Base-by-base conservation (phyloP, 2,797 vertebrate species). In the Tiaroga cobitis region DNA sequence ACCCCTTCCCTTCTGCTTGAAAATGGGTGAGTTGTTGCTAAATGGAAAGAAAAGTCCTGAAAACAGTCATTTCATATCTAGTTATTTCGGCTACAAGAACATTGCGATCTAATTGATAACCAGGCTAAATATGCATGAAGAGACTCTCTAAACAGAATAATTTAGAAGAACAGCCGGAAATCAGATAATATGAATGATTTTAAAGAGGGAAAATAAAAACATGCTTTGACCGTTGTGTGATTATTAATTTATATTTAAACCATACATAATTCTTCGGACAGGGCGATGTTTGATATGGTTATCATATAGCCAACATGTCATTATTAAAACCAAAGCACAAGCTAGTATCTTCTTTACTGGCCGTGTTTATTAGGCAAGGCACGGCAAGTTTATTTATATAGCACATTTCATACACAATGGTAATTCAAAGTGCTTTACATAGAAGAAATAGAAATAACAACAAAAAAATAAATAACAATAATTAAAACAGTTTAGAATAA, bases 71-170 rank as follows among this genome's bases (percentile, higher is more conserved):
- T 80, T 86, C 73, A 63, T 61, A 76, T 82, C 61, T 70, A 80
- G 77, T 88, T 73, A 80, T 80, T 69, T 54, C 49, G 41, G 29
- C 6, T 73, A 49, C 16, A n/a, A 18, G 41, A 67, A 82, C 67
- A 65, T 54, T 37, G 26, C 15, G 8, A n/a, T 68, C 72, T 65
- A 24, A 87, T 87, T 86, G 78, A 86, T 79, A 79, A 87, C 26
- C 67, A 74, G 78, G 73, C 67, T 83, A 90, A 87, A 91, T 90
- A 89, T 86, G 84, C 85, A 80, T 89, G 32, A 32, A 75, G 79
- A 85, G 89, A 51, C 80, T 88, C 65, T 85, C 86, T 78, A 76
- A 90, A 91, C 89, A 81, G 77, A 78, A 91, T 90, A 21, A 80
- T 84, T 75, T 43, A 65, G n/a, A 69, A 81, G 56, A 86, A 80